Conservation (phyloP, 2,113 vertebrate genomes). For the Lonchura striata region DNA sequence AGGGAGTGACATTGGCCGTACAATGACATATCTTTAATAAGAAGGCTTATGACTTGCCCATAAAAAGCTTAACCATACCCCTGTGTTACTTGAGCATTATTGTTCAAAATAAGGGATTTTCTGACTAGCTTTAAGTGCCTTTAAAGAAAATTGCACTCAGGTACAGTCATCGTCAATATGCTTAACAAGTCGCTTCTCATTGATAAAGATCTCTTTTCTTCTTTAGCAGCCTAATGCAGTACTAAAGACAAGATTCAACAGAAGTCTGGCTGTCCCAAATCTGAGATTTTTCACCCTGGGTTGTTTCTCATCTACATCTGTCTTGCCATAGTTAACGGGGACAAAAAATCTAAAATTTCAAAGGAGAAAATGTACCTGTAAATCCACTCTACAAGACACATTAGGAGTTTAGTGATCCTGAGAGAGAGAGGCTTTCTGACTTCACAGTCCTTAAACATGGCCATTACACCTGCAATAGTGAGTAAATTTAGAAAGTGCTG, state of each 20-base stretch:
- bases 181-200: not conserved
- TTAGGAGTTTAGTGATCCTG: not conserved
- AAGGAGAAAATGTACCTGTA: not conserved
- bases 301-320: not conserved
- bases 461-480: not conserved
- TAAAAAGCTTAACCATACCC: conserved; percentile 47
- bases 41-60: conserved; percentile 14
- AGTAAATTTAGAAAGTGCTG: not conserved
- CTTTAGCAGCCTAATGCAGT: not conserved
- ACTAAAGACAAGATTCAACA: not conserved
- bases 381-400: not conserved
- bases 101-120: conserved; percentile 62
- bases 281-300: not conserved
- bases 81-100: not conserved
- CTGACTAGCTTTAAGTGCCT: conserved; percentile 16
- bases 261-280: not conserved
- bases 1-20: conserved; percentile 45
- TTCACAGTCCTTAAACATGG: not conserved
- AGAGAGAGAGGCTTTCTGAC: not conserved
- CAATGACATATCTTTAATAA: conserved; percentile 52
- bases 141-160: conserved; percentile 1
- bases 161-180: not conserved
- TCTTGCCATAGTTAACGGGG: not conserved
- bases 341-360: not conserved
- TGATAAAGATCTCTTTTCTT: not conserved